Base-by-base conservation (phyloP, 2,888 invertebrate genomes). In the Himalopsyche tibetana region DNA sequence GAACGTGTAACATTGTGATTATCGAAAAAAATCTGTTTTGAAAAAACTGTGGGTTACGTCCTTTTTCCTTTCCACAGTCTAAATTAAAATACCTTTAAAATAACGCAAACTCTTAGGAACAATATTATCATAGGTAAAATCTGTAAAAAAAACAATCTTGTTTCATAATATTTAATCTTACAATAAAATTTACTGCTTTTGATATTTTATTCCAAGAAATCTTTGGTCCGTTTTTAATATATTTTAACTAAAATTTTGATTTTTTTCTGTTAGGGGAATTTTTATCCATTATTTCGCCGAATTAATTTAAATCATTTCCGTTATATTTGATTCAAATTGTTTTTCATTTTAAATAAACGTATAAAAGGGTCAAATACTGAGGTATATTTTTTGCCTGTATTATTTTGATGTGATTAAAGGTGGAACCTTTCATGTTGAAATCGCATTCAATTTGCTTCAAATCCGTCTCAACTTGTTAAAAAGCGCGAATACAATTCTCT, bases 351-450 rank as follows among this genome's bases (percentile, higher is more conserved):
- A 36, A 74, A 51, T 51, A 51, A 4, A 15, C 15, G 51, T 74
- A 74, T 36, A 74, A 74, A 74, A 38, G 36, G 74, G 74, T 74
- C 2, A 74, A 74, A 38, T 19, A 63, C n/a, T 19, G 17, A 19
- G 63, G 9, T 28, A 36, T 12, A 28, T 63, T 38, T 51, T 74
- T 36, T 74, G 15, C 36, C 5, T 36, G 36, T 74, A 74, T 74
- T 74, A 74, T 74, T 74, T 36, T 74, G 74, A 74, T 74, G 74
- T 74, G 74, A 74, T 74, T 74, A 74, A 36, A 74, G 74, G 74
- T 74, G 38, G 74, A 74, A 74, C 74, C 74, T 74, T 74, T 38
- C 36, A 74, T 38, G 74, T 15, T 15, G 74, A 74, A 74, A 74
- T 74, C 74, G 74, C 74, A 74, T 74, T 74, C 38, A 74, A 74